Conservation (phyloP, 2,888 invertebrate species). For the Bombylius major region DNA sequence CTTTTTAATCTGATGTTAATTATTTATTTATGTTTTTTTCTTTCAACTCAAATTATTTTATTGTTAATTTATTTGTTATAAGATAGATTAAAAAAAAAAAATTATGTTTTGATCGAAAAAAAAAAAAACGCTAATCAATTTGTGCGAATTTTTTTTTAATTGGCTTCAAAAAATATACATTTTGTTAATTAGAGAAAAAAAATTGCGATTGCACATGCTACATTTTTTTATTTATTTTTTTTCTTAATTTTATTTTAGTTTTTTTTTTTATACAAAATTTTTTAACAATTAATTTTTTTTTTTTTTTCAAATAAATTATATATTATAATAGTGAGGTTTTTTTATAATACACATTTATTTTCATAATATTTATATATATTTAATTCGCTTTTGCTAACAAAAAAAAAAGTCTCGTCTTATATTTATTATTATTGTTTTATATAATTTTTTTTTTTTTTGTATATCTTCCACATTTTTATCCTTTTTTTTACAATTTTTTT, state of each 20-base stretch:
- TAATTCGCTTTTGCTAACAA: slow-evolving; percentile 9
- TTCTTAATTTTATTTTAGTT: slow-evolving; percentile 13
- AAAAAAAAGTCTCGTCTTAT: slow-evolving; percentile 3
- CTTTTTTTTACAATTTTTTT: slow-evolving; percentile 4
- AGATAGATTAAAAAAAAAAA: too few relatives aligned
- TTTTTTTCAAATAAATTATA: slow-evolving; percentile 4
- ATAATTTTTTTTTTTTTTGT: slow-evolving; percentile 3
- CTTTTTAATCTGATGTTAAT: neutral
- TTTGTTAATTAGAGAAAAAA: slow-evolving; percentile 2
- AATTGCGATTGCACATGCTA: slow-evolving; percentile 25
- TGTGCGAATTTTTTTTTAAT: too few relatives aligned
- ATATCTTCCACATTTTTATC: neutral
- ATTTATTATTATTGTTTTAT: slow-evolving; percentile 5
- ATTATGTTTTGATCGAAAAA: too few relatives aligned
- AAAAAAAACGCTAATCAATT: too few relatives aligned
- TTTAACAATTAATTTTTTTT: slow-evolving; percentile 2
- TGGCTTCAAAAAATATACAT: too few relatives aligned
- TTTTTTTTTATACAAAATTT: slow-evolving; percentile 6
- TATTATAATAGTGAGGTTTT: neutral
- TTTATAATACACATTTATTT: neutral
- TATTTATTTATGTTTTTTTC: too few relatives aligned
- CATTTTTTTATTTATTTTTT: slow-evolving; percentile 11
- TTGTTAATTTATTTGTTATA: too few relatives aligned
- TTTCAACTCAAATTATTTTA: too few relatives aligned
- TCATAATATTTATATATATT: neutral